Conservation (phyloP, 2,797 vertebrate genomes). For the Capromys pilorides region DNA sequence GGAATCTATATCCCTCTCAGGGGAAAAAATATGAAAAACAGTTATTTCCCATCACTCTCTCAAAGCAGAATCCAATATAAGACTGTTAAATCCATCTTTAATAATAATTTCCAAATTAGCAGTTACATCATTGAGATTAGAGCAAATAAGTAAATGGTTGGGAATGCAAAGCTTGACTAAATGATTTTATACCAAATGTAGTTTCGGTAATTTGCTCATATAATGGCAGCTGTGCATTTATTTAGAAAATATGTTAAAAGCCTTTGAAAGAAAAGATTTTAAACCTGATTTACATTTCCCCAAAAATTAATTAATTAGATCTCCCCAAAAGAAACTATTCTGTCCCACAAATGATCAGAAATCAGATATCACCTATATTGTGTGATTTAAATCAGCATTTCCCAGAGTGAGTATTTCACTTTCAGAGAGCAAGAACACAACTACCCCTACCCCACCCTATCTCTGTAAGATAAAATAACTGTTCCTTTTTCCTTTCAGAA, state of each 20-base stretch:
- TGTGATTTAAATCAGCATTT: background rate
- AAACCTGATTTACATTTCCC: background rate
- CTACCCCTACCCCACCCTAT: fast-evolving
- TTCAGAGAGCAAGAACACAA: background rate
- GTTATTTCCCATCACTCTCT: background rate
- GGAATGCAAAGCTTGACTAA: background rate
- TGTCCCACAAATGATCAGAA: background rate
- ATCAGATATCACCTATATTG: fast-evolving
- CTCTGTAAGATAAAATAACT: background rate
- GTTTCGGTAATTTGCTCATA: background rate
- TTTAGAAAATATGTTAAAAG: background rate
- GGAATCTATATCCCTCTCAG: background rate
- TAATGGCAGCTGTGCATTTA: background rate
- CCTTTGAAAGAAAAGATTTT: slow-evolving; percentile 29
- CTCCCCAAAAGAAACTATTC: background rate
- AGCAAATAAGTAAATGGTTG: background rate
- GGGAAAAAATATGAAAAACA: background rate
- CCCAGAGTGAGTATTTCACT: background rate
- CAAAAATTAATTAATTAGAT: background rate
- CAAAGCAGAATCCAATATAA: background rate
- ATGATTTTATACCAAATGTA: background rate
- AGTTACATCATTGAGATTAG: background rate
- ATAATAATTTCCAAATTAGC: background rate
- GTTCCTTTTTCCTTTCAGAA: background rate
- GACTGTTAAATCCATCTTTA: background rate